phyloP scores from a whole-genome alignment of 2,888 invertebrate genomes.

The Erpobdella octoculata region DNA sequence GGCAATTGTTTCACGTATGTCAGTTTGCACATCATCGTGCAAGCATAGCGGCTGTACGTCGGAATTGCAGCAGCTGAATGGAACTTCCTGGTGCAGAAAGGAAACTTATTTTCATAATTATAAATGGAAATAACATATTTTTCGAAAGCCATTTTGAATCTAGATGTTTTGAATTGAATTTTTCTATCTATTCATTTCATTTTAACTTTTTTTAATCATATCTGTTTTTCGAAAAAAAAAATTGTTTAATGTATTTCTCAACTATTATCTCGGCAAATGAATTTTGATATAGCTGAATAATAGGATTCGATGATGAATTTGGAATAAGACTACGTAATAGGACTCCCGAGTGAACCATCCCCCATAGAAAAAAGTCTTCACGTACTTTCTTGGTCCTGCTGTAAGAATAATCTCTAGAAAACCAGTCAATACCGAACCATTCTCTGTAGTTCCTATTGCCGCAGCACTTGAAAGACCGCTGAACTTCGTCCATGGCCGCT shows the following conservation, averaged over 20 bases:
- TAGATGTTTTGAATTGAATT: background rate
- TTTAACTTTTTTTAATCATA: too few relatives aligned
- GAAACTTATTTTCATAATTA: background rate
- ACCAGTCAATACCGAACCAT: slow-evolving; percentile 13
- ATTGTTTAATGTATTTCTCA: too few relatives aligned
- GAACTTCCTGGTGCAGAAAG: background rate
- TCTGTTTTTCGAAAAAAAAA: too few relatives aligned
- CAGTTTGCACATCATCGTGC: background rate
- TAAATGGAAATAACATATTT: background rate
- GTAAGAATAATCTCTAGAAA: background rate
- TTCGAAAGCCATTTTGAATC: background rate
- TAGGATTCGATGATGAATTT: too few relatives aligned
- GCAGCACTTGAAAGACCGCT: slow-evolving; percentile 17
- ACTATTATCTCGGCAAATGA: too few relatives aligned
- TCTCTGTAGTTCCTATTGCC: slow-evolving; percentile 23
- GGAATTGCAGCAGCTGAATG: slow-evolving; percentile 4
- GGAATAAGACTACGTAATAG: too few relatives aligned
- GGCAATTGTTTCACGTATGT: background rate
- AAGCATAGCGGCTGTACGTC: background rate
- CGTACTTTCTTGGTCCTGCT: background rate
- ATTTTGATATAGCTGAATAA: too few relatives aligned
- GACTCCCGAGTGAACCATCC: too few relatives aligned
- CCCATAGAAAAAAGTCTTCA: too few relatives aligned
- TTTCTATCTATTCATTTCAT: too few relatives aligned
- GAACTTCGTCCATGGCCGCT: slow-evolving; percentile 1